Evolutionary conservation across 2,113 vertebrate species (phyloP).

Genomic region (Labrus mixtus): DNA sequence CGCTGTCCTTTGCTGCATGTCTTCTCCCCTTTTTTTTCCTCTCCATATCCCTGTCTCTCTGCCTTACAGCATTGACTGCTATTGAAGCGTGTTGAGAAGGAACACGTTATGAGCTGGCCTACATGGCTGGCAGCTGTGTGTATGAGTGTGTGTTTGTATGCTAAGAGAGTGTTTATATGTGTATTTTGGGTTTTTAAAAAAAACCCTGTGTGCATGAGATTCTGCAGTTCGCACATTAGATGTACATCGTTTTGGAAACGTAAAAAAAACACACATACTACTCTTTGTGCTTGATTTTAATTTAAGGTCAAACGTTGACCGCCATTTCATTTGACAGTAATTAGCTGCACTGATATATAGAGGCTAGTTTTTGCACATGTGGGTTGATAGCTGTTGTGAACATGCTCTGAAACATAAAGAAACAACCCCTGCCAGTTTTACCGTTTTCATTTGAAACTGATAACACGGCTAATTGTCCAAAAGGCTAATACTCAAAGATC

Average conservation of each 20-base stretch:
- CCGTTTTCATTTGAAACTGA: too few relatives aligned
- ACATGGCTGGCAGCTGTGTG: slow-evolving; percentile 73
- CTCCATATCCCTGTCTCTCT: slow-evolving; percentile 66
- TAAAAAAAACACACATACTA: not conserved
- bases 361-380: too few relatives aligned
- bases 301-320: slow-evolving; percentile 1
- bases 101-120: slow-evolving; percentile 78
- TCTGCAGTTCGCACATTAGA: not conserved
- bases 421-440: too few relatives aligned
- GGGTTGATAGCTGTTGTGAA: too few relatives aligned
- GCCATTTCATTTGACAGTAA: not conserved
- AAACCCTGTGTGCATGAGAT: not conserved
- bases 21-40: slow-evolving; percentile 22
- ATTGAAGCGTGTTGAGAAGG: slow-evolving; percentile 76
- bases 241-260: slow-evolving; percentile 10
- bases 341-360: too few relatives aligned
- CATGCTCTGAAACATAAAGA: too few relatives aligned
- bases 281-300: not conserved
- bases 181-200: slow-evolving; percentile 1
- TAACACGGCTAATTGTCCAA: too few relatives aligned
- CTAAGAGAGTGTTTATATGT: slow-evolving; percentile 25
- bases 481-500: too few relatives aligned
- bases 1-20: slow-evolving; percentile 43
- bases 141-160: slow-evolving; percentile 39
- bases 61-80: slow-evolving; percentile 71